These are phyloP conservation scores for Callitettix versicolor DNA, from an alignment of 1,140 invertebrate species.

Conservation along the genomic window DNA sequence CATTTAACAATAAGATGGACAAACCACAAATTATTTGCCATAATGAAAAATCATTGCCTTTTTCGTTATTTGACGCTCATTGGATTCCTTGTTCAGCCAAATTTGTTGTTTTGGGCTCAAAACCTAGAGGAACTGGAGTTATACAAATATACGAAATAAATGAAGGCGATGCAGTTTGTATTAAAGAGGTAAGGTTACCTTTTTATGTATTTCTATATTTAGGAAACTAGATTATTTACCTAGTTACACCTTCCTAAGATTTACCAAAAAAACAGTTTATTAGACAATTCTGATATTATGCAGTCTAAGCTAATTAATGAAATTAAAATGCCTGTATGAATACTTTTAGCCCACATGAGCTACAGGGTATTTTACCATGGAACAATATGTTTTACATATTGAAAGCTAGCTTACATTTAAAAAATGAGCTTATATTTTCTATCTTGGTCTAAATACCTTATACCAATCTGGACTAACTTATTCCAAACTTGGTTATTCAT, in stretches of 20 bases:
- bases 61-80: conserved; percentile 82
- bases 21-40: conserved; percentile 88
- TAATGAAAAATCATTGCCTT: conserved; percentile 70
- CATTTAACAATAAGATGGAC: conserved; percentile 15
- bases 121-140: conserved; percentile 71
- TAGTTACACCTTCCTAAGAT: neutral
- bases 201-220: too few species aligned
- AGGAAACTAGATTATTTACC: neutral
- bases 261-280: neutral
- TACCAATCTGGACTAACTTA: too few species aligned
- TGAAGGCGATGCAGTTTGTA: conserved; percentile 54
- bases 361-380: too few species aligned
- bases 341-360: too few species aligned
- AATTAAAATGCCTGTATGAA: too few species aligned
- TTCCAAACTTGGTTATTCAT: too few species aligned
- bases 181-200: conserved; percentile 44
- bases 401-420: too few species aligned
- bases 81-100: conserved; percentile 91
- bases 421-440: too few species aligned
- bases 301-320: too few species aligned
- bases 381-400: too few species aligned
- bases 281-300: too few species aligned
- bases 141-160: conserved; percentile 80
- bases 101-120: conserved; percentile 77
- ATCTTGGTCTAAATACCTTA: too few species aligned